Percentiles rank a stretch among this genome's conserved stretches.
phyloP scores from a whole-genome alignment of 2,888 invertebrate species.

The Caenorhabditis imperialis region DNA sequence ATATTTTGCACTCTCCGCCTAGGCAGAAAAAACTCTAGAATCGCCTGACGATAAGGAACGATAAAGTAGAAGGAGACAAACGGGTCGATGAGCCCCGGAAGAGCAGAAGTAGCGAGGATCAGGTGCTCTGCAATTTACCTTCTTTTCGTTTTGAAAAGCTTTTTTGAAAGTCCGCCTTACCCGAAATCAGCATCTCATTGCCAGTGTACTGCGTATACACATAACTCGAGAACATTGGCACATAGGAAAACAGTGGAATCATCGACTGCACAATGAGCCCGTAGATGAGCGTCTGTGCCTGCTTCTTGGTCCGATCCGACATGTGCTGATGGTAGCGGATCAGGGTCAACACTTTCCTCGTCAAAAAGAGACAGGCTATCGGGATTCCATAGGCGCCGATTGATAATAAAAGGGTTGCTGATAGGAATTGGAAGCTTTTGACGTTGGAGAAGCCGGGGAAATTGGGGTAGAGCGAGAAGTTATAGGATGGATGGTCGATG shows the following conservation, averaged over 20 bases:
- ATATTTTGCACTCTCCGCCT: constrained; percentile 1
- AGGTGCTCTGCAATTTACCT: constrained; percentile 29
- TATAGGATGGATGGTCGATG: constrained; percentile 39
- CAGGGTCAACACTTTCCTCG: constrained; percentile 28
- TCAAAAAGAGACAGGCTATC: constrained; percentile 22
- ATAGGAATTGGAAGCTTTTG: constrained; percentile 27
- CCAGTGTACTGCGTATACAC: constrained; percentile 25
- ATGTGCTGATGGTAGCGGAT: constrained; percentile 40
- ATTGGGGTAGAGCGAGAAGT: constrained; percentile 27
- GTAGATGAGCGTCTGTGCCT: constrained; percentile 42
- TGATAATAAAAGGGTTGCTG: constrained; percentile 26
- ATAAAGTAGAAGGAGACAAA: constrained; percentile 54
- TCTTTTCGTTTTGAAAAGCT: no score
- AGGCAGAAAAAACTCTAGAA: constrained; percentile 29
- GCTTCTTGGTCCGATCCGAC: constrained; percentile 48
- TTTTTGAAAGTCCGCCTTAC: no score
- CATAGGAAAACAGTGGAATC: constrained; percentile 34
- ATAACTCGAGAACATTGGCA: constrained; percentile 33
- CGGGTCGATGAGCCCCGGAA: constrained; percentile 46
- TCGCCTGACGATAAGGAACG: constrained; percentile 47
- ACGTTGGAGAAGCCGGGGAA: constrained; percentile 36
- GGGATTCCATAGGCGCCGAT: constrained; percentile 47
- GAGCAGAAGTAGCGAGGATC: constrained; percentile 29
- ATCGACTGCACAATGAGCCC: constrained; percentile 40
- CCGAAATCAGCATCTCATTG: constrained; percentile 18